Base-by-base conservation (phyloP, 2,888 invertebrate genomes). In the Plagiodera versicolora region DNA sequence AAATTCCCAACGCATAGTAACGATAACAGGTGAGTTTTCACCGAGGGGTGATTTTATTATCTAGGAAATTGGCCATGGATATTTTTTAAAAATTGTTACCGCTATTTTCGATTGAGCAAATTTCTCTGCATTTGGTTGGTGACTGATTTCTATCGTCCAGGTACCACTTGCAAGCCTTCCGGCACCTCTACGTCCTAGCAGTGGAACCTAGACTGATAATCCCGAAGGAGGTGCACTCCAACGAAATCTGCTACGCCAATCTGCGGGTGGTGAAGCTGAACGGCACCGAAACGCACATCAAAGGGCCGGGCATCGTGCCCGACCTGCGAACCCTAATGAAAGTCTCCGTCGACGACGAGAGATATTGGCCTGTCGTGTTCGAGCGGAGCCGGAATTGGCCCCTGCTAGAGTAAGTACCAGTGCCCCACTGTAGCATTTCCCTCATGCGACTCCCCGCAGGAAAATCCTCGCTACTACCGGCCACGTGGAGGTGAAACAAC, bases 1-100 rank as follows among this genome's bases (percentile, higher is more conserved):
- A 95, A 97, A 78, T 98, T 95, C 80, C 97, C 98, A 16, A 94
- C 92, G 0, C 95, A 96, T 76, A 95, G 95, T 73, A 94, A 94
- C 75, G 98, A 99, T 74, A 98, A 98, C 79, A 89, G 96, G 92
- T 93, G 72, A 56, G 62, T 30, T 28, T 56, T 45, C 18, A n/a
- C 52, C 3, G 17, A 3, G n/a, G 4, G 10, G 30, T 24, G 20
- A 6, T 17, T n/a, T 14, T 52, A 10, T 14, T 17, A 45, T 17
- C 18, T 45, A 16, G 17, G 16, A n/a, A n/a, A 8, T 14, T 39
- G 16, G 10, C 4, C 39, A 39, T 39, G 2, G n/a, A 39, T n/a
- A n/a, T n/a, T n/a, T n/a, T n/a, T n/a, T n/a, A n/a, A n/a, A n/a
- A n/a, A n/a, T n/a, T n/a, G n/a, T n/a, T n/a, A n/a, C n/a, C n/a